Base-by-base conservation (phyloP, 2,113 vertebrate genomes). In the Pterocles burchelli region DNA sequence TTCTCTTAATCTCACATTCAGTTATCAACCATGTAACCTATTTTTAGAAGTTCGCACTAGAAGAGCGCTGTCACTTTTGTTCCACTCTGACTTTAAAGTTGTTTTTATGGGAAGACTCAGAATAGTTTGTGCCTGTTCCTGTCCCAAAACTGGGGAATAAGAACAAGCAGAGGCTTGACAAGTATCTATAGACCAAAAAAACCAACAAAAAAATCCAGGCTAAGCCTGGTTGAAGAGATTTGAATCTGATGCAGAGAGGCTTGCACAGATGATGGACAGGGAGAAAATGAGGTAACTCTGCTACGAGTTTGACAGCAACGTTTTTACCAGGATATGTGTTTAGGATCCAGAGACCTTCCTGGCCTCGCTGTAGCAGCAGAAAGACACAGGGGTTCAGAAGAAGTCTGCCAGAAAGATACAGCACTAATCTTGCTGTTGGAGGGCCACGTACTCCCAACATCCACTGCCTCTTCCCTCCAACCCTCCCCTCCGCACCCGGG, bases 1-100 rank as follows among this genome's bases (percentile, higher is more conserved):
- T 63, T 51, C 85, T 84, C 94, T 93, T 90, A 36, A 90, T 88
- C 90, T 95, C 41, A 34, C 46, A 21, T 78, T 85, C 94, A 83
- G 57, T 91, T 96, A 93, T 63, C 88, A 85, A 54, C 21, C 94
- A 85, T 3, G 1, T n/a, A 26, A 33, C 1, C 1, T 85, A 93
- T 95, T 96, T 93, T 91, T 85, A 93, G 93, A 34, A 93, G 66
- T 71, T 70, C 2, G 1, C 77, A 20, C 52, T 81, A 72, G 74
- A 54, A 52, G 20, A 85, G 55, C 0, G 3, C 80, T 75, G 74
- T 46, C 80, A 17, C 75, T 94, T 85, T 67, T 65, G 49, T 81
- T 95, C 78, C 74, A 66, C 67, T 31, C 62, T 66, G 63, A 66
- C 84, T 92, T 70, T 11, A 59, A 89, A 93, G 34, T 29, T 45